Conservation (phyloP, 1,140 invertebrate genomes). For the Brachionus calyciflorus region DNA sequence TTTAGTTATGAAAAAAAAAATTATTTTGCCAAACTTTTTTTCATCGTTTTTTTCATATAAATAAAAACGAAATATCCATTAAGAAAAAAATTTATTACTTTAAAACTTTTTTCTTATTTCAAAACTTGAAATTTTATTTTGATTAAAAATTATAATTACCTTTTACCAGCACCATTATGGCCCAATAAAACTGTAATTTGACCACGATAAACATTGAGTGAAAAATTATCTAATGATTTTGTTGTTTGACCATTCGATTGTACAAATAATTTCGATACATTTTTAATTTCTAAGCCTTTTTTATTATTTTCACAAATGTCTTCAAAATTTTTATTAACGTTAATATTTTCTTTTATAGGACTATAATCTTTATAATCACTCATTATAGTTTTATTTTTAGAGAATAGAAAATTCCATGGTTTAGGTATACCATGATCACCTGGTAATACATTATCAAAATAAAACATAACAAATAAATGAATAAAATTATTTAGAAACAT, state of each 20-base stretch:
- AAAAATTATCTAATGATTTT: conserved; percentile 54
- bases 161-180: conserved; percentile 71
- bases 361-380: background rate
- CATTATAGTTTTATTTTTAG: too few species aligned
- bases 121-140: background rate
- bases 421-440: conserved; percentile 62
- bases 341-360: background rate
- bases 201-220: conserved; percentile 59
- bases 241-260: background rate
- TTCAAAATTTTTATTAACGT: background rate
- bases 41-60: too few species aligned
- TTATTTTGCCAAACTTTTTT: too few species aligned
- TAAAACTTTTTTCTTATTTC: conserved; percentile 69
- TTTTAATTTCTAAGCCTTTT: background rate
- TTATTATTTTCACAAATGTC: background rate
- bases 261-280: conserved; percentile 2
- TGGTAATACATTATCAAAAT: conserved; percentile 70
- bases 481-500: too few species aligned
- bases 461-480: conserved; percentile 68
- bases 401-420: conserved; percentile 10
- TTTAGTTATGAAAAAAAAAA: too few species aligned
- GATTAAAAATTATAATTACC: too few species aligned
- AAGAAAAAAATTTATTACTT: conserved; percentile 50
- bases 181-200: conserved; percentile 61
- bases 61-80: background rate